Evolutionary conservation across 1,140 invertebrate genomes (phyloP), one percentile per base, ranked within the genome.

Genomic region (Drosophila ficusphila): DNA sequence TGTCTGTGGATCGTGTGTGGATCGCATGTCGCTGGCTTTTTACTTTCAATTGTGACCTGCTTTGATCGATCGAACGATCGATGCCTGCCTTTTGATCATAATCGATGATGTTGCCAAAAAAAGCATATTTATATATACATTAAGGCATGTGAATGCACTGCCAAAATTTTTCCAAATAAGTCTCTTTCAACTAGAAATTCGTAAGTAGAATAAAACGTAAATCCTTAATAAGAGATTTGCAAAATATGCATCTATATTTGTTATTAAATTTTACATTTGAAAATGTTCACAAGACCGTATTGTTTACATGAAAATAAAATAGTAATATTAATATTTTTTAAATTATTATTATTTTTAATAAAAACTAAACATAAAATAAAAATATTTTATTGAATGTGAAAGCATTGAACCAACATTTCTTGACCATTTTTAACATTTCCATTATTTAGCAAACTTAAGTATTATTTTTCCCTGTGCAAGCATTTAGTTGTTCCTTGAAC

Each of bases 31-130:
- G 75, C 56, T 31, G 52, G 39, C 73, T 79, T 86, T 86, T 86
- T 86, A 88, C 82, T 86, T 86, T 86, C 81, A 88, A 67, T 86
- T 81, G 82, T 86, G 81, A 86, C 81, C 81, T 88, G 81, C 82
- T 86, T 75, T 64, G 72, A 76, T 74, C 61, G 68, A 69, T 74
- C 60, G 71, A 65, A 46, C 49, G 57, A 64, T 73, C 69, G 39
- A 60, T 61, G 72, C 72, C 71, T 75, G 82, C 77, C 58, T 88
- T 82, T 85, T 88, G 82, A 86, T 86, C 85, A 88, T 88, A 86
- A 77, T 76, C 79, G 69, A 85, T 72, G 69, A 85, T 58, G 78
- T 81, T 82, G 73, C 79, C 78, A 83, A 82, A 82, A 61, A 81
- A 46, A 56, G 70, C 57, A 25, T 41, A 64, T 76, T 74, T 79